Conservation (phyloP, 2,888 invertebrate genomes). For the Gordius sp. region DNA sequence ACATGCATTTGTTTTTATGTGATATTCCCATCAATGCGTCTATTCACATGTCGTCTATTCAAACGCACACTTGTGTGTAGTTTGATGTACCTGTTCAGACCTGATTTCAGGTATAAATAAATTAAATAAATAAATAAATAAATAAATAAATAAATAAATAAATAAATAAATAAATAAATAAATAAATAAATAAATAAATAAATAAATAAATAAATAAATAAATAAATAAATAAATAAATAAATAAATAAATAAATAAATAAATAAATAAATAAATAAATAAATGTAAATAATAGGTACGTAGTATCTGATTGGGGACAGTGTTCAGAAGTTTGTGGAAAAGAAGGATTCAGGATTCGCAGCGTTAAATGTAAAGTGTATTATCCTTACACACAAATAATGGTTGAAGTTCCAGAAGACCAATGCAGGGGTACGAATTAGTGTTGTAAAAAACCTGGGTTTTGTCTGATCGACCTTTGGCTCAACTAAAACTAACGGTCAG, state of each 20-base stretch:
- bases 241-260: background rate
- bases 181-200: background rate
- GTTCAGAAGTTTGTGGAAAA: background rate
- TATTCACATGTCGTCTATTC: no score
- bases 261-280: background rate
- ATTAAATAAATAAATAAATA: background rate
- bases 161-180: background rate
- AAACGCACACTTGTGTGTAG: no score
- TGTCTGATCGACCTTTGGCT: no score
- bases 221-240: background rate
- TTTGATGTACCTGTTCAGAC: background rate
- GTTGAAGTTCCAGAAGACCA: slow-evolving; percentile 13
- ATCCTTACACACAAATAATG: slow-evolving; percentile 15
- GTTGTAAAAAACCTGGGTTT: no score
- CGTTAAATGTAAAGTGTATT: slow-evolving; percentile 15
- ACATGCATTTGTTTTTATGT: no score
- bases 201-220: background rate
- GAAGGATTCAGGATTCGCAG: background rate
- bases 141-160: background rate
- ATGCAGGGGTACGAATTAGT: slow-evolving; percentile 15
- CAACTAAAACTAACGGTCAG: no score
- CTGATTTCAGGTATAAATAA: slow-evolving; percentile 8
- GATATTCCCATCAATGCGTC: no score
- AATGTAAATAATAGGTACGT: slow-evolving; percentile 12
- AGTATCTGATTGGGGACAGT: slow-evolving; percentile 12